Evolutionary conservation across 2,113 vertebrate species (phyloP).

Genomic region (Bos taurus): ARS-UCD2.0 NC_037347.1:40705501-40706000

Average conservation of each 20-base stretch:
- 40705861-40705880: neutral
- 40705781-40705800: neutral
- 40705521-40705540: neutral
- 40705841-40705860: neutral
- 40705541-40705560: neutral
- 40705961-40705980: neutral
- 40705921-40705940: neutral
- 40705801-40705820: neutral
- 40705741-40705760: neutral
- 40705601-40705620: neutral
- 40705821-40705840: neutral
- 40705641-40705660: neutral
- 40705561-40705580: neutral
- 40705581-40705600: neutral
- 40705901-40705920: neutral
- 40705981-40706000: neutral
- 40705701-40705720: neutral
- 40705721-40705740: neutral
- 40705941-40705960: neutral
- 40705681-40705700: neutral
- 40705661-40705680: neutral
- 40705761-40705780: neutral
- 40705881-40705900: neutral
- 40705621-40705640: neutral
- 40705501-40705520: neutral